Conservation (phyloP, 2,888 invertebrate genomes). For the Andrena bucephala region DNA sequence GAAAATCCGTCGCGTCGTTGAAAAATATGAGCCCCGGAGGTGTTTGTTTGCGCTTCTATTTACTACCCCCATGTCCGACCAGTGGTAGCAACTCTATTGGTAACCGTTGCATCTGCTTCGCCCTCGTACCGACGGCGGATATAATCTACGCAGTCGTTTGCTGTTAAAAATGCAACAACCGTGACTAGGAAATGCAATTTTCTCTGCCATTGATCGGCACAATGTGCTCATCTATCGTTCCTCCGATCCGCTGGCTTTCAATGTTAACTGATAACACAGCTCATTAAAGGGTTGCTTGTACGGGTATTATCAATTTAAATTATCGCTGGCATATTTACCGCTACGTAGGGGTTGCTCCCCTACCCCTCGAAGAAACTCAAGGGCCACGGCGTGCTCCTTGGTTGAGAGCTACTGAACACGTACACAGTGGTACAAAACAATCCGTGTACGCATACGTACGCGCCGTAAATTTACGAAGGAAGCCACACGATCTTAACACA, state of each 20-base stretch:
- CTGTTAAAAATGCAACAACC: neutral
- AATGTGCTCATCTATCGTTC: constrained; percentile 7
- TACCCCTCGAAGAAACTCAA: neutral
- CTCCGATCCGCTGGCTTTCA: constrained; percentile 1
- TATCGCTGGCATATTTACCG: neutral
- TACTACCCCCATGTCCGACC: constrained; percentile 2
- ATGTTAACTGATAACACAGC: neutral
- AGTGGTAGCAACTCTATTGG: constrained; percentile 9
- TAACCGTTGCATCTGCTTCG: constrained; percentile 1
- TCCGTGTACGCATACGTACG: neutral
- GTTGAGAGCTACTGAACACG: constrained; percentile 39
- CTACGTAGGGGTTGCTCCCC: neutral
- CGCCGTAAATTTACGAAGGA: constrained; percentile 62
- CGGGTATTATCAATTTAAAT: constrained; percentile 8
- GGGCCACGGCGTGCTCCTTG: neutral
- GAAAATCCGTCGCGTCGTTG: constrained; percentile 1
- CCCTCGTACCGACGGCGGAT: constrained; percentile 47
- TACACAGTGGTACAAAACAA: neutral
- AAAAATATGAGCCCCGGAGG: constrained; percentile 25
- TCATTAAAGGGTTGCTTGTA: neutral
- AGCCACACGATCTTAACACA: constrained; percentile 67
- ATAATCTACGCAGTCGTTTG: neutral
- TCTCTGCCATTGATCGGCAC: constrained; percentile 21
- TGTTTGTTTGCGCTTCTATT: constrained; percentile 34
- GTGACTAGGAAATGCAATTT: constrained; percentile 9